Evolutionary conservation across 2,797 vertebrate species (phyloP).

Genomic region (Chanos chanos): DNA sequence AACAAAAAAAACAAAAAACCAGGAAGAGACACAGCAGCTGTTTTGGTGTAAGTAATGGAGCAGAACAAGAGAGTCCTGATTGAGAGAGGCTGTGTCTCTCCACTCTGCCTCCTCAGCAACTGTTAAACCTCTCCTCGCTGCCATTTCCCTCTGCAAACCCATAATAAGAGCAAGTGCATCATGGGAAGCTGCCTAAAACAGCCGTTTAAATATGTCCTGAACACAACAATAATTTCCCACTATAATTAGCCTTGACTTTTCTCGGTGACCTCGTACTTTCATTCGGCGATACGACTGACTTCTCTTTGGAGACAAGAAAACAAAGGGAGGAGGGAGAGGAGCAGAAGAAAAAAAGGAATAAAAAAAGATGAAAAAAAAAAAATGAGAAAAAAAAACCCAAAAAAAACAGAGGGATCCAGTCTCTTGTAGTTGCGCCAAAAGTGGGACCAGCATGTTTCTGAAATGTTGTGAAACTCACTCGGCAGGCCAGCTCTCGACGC

Average conservation of each 20-base stretch:
- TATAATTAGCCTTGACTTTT: slow-evolving; percentile 9
- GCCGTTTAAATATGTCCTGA: slow-evolving; percentile 10
- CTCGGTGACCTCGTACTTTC: slow-evolving; percentile 23
- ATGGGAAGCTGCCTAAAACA: no score
- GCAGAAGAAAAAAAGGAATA: slow-evolving; percentile 1
- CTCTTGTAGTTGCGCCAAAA: slow-evolving; percentile 26
- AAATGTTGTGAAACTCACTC: slow-evolving; percentile 45
- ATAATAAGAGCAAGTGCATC: no score
- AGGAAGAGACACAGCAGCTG: slow-evolving; percentile 33
- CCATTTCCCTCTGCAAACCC: no score
- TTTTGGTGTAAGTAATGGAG: slow-evolving; percentile 28
- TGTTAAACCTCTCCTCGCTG: no score
- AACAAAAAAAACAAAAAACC: neutral
- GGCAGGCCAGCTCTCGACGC: slow-evolving; percentile 18
- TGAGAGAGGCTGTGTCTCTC: slow-evolving; percentile 12
- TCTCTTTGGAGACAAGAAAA: neutral
- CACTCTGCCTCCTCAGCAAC: slow-evolving; percentile 12
- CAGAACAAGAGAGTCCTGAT: slow-evolving; percentile 44
- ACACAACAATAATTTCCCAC: slow-evolving; percentile 11
- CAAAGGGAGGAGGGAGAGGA: neutral
- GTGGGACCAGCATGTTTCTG: slow-evolving; percentile 28
- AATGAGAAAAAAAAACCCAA: neutral
- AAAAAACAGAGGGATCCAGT: neutral
- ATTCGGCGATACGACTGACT: neutral
- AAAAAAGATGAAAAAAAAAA: neutral